Evolutionary conservation across 2,113 vertebrate species (phyloP).

Genomic region (Nyctibius bracteatus): DNA sequence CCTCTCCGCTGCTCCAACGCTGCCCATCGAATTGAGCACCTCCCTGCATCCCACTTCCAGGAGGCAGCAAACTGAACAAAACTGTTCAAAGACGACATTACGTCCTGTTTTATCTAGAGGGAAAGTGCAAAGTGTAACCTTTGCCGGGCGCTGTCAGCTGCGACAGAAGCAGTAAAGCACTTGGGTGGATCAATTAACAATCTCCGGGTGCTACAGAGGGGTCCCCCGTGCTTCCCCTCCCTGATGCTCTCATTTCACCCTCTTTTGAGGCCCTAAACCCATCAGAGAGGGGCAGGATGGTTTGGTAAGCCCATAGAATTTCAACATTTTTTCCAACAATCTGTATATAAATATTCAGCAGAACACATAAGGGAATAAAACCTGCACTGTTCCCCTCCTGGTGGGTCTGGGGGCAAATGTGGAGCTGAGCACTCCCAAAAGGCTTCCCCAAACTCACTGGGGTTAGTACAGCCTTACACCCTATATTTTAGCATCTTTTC

Average conservation of each 20-base stretch:
- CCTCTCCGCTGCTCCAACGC: rapidly evolving
- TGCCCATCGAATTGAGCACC: too few relatives aligned
- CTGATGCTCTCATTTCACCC: rapidly evolving
- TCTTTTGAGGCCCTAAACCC: background rate
- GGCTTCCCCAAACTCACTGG: background rate
- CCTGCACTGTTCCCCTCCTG: rapidly evolving
- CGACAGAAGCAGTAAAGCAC: background rate
- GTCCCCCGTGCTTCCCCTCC: background rate
- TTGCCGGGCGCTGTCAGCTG: background rate
- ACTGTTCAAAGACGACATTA: background rate
- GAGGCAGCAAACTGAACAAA: background rate
- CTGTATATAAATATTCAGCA: background rate
- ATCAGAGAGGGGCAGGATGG: background rate
- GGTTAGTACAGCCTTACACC: rapidly evolving
- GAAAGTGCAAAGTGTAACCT: background rate
- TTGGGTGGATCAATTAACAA: too few relatives aligned
- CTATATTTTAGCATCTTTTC: rapidly evolving
- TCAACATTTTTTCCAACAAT: background rate
- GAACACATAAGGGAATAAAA: background rate
- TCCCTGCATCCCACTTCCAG: rapidly evolving
- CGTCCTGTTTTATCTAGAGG: background rate
- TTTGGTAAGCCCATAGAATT: background rate
- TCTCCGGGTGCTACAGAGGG: background rate
- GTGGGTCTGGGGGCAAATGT: background rate
- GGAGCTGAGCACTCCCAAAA: background rate